Percentiles rank a stretch among this genome's conserved stretches.
Evolutionary conservation across 1,140 invertebrate genomes (phyloP).

Genomic region (Drosophila seguyi): DNA sequence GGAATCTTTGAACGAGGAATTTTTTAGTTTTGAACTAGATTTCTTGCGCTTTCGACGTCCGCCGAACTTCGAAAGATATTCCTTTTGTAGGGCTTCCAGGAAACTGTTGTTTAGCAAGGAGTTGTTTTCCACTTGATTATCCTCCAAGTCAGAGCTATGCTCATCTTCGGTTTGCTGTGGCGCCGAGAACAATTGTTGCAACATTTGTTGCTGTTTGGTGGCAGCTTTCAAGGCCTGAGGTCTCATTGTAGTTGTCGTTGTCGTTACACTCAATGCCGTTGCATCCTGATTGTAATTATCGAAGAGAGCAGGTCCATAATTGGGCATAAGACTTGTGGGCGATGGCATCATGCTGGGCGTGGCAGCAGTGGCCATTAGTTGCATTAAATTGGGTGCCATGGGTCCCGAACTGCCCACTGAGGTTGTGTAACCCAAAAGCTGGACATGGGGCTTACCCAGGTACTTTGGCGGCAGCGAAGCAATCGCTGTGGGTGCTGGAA

Average conservation of each 20-base stretch:
- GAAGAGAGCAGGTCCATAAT: conserved; percentile 66
- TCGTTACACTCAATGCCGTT: conserved; percentile 9
- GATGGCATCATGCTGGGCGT: conserved; percentile 38
- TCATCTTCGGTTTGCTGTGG: conserved; percentile 30
- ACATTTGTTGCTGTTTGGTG: conserved; percentile 44
- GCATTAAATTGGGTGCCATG: conserved; percentile 61
- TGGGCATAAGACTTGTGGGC: conserved; percentile 48
- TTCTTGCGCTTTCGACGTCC: conserved; percentile 63
- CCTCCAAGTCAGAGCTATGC: conserved; percentile 2
- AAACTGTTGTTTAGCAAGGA: conserved; percentile 65
- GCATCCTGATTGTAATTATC: conserved; percentile 52
- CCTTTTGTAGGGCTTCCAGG: conserved; percentile 64
- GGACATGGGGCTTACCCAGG: conserved; percentile 62
- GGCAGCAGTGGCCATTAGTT: conserved; percentile 55
- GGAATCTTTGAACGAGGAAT: conserved; percentile 9
- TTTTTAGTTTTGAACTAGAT: conserved; percentile 5
- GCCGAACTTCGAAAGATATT: conserved; percentile 61
- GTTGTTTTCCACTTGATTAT: conserved; percentile 55
- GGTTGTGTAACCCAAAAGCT: conserved; percentile 72
- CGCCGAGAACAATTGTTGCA: conserved; percentile 62
- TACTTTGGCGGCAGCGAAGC: conserved; percentile 11
- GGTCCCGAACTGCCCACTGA: conserved; percentile 55
- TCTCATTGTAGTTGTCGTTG: conserved; percentile 37
- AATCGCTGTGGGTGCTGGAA: conserved; percentile 20
- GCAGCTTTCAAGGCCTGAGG: conserved; percentile 15